phyloP scores from a whole-genome alignment of 2,797 vertebrate genomes.

The Pogonophryne albipinna region DNA sequence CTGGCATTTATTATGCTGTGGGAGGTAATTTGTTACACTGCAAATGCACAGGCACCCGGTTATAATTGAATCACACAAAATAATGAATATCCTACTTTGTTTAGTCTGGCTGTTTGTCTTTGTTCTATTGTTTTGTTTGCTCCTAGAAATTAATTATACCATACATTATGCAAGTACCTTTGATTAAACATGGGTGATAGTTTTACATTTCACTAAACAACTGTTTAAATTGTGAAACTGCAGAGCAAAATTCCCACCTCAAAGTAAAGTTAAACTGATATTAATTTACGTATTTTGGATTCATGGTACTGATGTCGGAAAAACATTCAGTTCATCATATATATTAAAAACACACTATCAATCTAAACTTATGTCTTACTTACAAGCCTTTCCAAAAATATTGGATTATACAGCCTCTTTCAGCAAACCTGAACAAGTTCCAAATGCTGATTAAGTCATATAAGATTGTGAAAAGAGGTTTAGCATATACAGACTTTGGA shows the following conservation, averaged over 20 bases:
- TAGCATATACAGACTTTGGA: constrained; percentile 1
- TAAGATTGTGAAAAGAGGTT: neutral
- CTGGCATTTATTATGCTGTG: constrained; percentile 77
- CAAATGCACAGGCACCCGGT: constrained; percentile 68
- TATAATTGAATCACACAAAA: constrained; percentile 81
- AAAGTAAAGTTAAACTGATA: neutral
- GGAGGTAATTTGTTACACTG: constrained; percentile 79
- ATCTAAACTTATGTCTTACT: neutral
- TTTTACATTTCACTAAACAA: constrained; percentile 39
- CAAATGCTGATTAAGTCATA: neutral
- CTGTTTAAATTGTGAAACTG: constrained; percentile 22
- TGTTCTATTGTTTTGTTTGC: constrained; percentile 65
- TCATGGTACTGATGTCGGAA: neutral
- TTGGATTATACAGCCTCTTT: neutral
- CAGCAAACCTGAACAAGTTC: constrained; percentile 1
- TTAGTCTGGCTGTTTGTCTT: constrained; percentile 70
- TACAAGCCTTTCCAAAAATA: neutral
- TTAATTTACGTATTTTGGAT: neutral
- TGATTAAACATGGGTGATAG: constrained; percentile 64
- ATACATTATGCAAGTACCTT: constrained; percentile 64
- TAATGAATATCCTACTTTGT: constrained; percentile 80
- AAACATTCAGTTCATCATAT: too few relatives aligned
- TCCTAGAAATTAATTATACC: constrained; percentile 56
- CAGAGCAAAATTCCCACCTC: constrained; percentile 9
- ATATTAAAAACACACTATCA: neutral